Evolutionary conservation across 2,888 invertebrate species (phyloP), one percentile per base, ranked within the genome.

Genomic region (Perithous albicinctus): DNA sequence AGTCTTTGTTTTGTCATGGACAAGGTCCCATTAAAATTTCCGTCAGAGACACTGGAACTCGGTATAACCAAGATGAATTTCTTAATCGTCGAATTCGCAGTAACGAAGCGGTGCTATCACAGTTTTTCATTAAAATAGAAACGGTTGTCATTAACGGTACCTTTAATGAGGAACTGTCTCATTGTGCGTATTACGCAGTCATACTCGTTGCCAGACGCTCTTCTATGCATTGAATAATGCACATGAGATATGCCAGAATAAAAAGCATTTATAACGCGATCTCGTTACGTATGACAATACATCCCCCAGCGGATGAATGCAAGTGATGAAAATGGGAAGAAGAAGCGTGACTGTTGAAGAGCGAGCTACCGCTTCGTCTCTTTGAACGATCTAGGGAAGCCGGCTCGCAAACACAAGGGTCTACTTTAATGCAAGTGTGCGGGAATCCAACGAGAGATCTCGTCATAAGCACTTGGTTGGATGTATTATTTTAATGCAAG

Each of bases 211-310:
- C 26, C 29, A 56, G 29, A 56, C 56, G 29, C 56, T 56, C 15
- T 64, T 72, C 35, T 35, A 29, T 51, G 38, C 23, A 46, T 38
- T 54, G 46, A 41, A 78, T 56, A 64, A 72, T 26, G 38, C 35
- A 35, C 63, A 20, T 10, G n/a, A 32, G 43, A 63, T 63, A 54
- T 41, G 32, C 54, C 8, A 29, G 63, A n/a, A 72, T 63, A 61
- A 78, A 72, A 46, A n/a, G 35, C 35, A 78, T 78, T 72, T 72
- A 64, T 32, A 54, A n/a, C 32, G 69, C 63, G 43, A 70, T 78
- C 70, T 78, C 54, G 63, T 78, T 78, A 70, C 51, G 54, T 51
- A 43, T 32, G 32, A 70, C 77, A 70, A 78, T 78, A 66, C 72
- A 20, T n/a, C n/a, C 43, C 64, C 20, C 7, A 20, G 18, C 18